A percentile compares a stretch with the other conserved stretches of the same genome.
These are phyloP conservation scores for Lampris megalopsis DNA, from an alignment of 2,113 vertebrate species.

Conservation along the genomic window DNA sequence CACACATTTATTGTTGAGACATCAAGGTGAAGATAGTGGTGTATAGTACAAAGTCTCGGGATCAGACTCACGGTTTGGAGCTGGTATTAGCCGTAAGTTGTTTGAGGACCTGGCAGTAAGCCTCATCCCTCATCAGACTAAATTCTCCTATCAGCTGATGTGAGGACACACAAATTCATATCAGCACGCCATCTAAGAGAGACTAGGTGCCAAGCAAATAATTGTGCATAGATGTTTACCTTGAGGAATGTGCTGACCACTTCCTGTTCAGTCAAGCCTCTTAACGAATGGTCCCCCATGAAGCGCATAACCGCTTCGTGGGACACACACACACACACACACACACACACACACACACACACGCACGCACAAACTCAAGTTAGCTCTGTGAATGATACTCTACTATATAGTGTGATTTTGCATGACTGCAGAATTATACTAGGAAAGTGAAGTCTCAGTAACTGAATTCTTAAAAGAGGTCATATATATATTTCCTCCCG, in stretches of 20 bases:
- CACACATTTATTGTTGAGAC: conserved; percentile 15
- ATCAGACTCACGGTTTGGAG: conserved; percentile 88
- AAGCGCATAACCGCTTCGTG: conserved; percentile 92
- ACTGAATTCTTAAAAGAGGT: too few species aligned
- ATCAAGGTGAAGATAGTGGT: conserved; percentile 13
- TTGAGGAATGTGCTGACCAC: conserved; percentile 87
- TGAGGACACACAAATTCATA: conserved; percentile 18
- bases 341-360: background rate
- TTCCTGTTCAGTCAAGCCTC: conserved; percentile 88
- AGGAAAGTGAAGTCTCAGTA: too few species aligned
- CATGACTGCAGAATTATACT: too few species aligned
- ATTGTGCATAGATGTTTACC: conserved; percentile 75
- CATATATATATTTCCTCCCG: too few species aligned
- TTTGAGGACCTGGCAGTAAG: conserved; percentile 95
- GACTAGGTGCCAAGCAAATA: background rate
- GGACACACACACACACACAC: conserved; percentile 23
- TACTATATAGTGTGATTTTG: too few species aligned
- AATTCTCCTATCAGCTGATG: conserved; percentile 88
- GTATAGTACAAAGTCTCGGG: background rate
- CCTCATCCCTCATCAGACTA: conserved; percentile 91
- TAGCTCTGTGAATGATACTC: too few species aligned
- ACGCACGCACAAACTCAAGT: background rate
- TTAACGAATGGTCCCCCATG: conserved; percentile 92
- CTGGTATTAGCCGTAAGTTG: conserved; percentile 94
- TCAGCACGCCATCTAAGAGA: conserved; percentile 4